Evolutionary conservation across 2,797 vertebrate species (phyloP).

Genomic region (Chromobotia macracanthus): DNA sequence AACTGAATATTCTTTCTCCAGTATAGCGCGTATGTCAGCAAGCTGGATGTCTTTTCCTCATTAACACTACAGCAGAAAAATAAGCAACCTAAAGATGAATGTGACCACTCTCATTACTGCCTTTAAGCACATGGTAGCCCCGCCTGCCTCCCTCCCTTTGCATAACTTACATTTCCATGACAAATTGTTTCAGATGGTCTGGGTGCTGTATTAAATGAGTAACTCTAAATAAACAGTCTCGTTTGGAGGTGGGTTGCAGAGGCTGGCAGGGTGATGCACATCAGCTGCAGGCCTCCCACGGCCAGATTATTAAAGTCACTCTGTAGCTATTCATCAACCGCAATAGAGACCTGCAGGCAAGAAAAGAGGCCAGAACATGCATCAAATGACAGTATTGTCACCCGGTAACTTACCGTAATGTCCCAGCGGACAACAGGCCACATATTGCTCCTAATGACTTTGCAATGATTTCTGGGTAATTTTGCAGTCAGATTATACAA

Average conservation of each 20-base stretch:
- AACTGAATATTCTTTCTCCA: constrained; percentile 49
- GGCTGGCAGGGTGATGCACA: constrained; percentile 44
- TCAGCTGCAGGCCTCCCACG: constrained; percentile 58
- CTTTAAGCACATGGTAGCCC: constrained; percentile 46
- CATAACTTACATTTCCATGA: constrained; percentile 48
- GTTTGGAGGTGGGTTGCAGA: constrained; percentile 34
- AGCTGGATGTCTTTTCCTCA: constrained; percentile 46
- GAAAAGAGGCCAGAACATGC: constrained; percentile 46
- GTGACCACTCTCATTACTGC: constrained; percentile 50
- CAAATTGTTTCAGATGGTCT: constrained; percentile 62
- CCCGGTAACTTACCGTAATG: constrained; percentile 48
- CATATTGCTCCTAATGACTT: constrained; percentile 47
- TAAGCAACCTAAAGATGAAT: constrained; percentile 60
- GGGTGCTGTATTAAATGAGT: constrained; percentile 48
- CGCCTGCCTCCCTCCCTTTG: constrained; percentile 25
- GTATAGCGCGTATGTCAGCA: constrained; percentile 54
- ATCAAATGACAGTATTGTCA: constrained; percentile 48
- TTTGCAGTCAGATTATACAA: constrained; percentile 22
- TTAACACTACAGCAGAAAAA: constrained; percentile 54
- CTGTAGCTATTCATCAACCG: constrained; percentile 61
- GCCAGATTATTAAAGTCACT: constrained; percentile 62
- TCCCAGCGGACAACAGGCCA: constrained; percentile 42
- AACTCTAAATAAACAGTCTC: constrained; percentile 43
- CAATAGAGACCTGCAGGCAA: constrained; percentile 55
- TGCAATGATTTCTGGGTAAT: constrained; percentile 14